phyloP scores from a whole-genome alignment of 1,140 invertebrate species.

The Trypoxylus dichotomus region DNA sequence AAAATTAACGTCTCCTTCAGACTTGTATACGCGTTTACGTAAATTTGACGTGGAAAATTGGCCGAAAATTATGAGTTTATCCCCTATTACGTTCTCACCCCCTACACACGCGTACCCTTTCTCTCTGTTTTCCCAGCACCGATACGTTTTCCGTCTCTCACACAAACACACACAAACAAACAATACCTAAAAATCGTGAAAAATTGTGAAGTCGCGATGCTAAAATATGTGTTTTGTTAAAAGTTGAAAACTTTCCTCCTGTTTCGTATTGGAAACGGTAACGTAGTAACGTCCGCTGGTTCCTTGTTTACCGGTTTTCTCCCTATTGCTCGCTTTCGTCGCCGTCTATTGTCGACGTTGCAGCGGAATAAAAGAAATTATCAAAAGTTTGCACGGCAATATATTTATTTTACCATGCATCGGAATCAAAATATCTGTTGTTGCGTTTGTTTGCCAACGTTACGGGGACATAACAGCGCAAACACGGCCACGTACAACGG shows the following conservation, averaged over 20 bases:
- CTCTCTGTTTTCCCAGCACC: neutral
- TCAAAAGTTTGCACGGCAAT: neutral
- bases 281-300: neutral
- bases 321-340: neutral
- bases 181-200: neutral
- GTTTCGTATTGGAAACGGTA: neutral
- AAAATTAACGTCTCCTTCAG: too few relatives aligned
- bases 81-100: neutral
- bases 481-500: neutral
- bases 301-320: neutral
- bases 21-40: too few relatives aligned
- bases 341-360: neutral
- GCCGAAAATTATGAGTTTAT: neutral
- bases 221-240: slow-evolving; percentile 8
- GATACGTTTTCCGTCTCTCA: neutral
- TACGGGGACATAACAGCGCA: neutral
- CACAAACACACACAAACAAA: too few relatives aligned
- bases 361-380: neutral
- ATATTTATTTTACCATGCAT: neutral
- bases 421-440: neutral
- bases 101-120: neutral
- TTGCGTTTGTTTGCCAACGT: neutral
- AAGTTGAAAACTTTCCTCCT: neutral
- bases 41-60: neutral
- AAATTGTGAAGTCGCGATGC: neutral